phyloP scores from a whole-genome alignment of 2,888 invertebrate species.

The Papilio demoleus region DNA sequence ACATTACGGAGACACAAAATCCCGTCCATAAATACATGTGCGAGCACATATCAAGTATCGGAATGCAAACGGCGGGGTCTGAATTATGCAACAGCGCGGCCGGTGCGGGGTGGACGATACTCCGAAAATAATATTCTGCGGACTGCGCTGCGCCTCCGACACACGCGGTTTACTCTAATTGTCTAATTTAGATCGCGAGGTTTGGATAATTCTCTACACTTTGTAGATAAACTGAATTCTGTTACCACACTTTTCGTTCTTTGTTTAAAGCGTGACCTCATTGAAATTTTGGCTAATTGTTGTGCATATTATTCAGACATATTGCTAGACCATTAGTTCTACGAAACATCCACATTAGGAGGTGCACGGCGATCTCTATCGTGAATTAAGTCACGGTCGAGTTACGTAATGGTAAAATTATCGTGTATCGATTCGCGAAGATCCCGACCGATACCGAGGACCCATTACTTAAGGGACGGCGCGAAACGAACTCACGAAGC shows the following conservation, averaged over 20 bases:
- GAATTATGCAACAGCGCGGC: constrained; percentile 81
- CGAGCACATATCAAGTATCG: constrained; percentile 83
- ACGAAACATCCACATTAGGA: constrained; percentile 24
- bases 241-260: not conserved
- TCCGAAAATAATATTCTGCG: constrained; percentile 71
- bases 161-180: constrained; percentile 7
- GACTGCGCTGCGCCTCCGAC: constrained; percentile 48
- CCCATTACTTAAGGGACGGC: constrained; percentile 67
- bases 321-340: constrained; percentile 8
- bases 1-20: constrained; percentile 83
- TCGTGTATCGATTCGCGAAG: constrained; percentile 44
- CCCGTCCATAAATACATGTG: constrained; percentile 84
- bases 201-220: not conserved
- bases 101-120: constrained; percentile 71
- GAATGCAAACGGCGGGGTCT: constrained; percentile 81
- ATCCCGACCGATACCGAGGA: constrained; percentile 56
- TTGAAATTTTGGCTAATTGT: not conserved
- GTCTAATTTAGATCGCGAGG: not conserved
- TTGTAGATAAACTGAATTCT: not conserved
- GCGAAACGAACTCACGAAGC: constrained; percentile 65
- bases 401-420: constrained; percentile 38
- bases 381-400: constrained; percentile 34
- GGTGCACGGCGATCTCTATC: constrained; percentile 24
- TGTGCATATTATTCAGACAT: not conserved
- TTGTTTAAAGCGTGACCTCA: no score